phyloP scores from a whole-genome alignment of 2,888 invertebrate species.

The Caenorhabditis zanzibari region DNA sequence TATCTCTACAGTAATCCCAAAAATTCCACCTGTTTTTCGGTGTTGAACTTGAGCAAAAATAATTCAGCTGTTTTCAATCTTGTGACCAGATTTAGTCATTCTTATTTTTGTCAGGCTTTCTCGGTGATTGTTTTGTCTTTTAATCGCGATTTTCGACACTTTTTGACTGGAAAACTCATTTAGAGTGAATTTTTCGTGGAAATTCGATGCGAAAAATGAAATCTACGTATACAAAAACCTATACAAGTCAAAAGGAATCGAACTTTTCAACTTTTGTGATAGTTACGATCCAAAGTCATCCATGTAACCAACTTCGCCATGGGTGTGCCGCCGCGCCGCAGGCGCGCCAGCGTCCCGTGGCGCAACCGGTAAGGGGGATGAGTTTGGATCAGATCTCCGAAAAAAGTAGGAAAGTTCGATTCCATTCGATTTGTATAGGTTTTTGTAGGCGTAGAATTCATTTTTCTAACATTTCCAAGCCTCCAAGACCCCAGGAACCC shows the following conservation, averaged over 20 bases:
- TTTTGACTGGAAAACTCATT: neutral
- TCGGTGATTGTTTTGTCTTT: neutral
- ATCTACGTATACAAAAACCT: neutral
- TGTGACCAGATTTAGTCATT: conserved; percentile 11
- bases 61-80: conserved; percentile 14
- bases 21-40: conserved; percentile 19
- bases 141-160: neutral
- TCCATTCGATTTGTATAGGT: neutral
- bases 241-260: neutral
- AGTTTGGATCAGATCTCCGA: too few relatives aligned
- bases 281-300: neutral
- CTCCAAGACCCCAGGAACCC: neutral
- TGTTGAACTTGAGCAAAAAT: conserved; percentile 19
- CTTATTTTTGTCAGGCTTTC: neutral
- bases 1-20: conserved; percentile 25
- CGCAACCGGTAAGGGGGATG: neutral
- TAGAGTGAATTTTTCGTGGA: neutral
- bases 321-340: too few relatives aligned
- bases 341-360: neutral
- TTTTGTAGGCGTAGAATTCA: neutral
- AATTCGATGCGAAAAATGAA: neutral
- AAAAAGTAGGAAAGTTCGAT: neutral
- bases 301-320: neutral
- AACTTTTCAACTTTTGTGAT: too few relatives aligned
- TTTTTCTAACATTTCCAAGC: neutral